A percentile compares a stretch with the other conserved stretches of the same genome.
Evolutionary conservation across 2,888 invertebrate species (phyloP).

Genomic region (Lycaena phlaeas): DNA sequence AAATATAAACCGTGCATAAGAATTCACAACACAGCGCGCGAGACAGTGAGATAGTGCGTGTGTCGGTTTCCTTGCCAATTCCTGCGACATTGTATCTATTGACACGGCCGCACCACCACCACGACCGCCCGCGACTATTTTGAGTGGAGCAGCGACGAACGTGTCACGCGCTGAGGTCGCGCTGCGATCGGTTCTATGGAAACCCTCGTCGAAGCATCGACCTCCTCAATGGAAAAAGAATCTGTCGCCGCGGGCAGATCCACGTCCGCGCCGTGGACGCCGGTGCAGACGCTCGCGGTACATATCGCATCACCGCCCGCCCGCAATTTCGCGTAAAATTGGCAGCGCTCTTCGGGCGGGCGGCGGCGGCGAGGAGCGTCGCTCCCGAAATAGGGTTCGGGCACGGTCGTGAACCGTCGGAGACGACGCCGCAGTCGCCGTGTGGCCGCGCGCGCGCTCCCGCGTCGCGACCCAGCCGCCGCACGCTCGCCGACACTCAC

Average conservation of each 20-base stretch:
- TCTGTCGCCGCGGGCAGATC: slow-evolving; percentile 29
- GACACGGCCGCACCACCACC: too few species aligned
- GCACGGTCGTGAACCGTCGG: slow-evolving; percentile 64
- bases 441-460: slow-evolving; percentile 70
- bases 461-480: slow-evolving; percentile 60
- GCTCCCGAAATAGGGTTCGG: slow-evolving; percentile 73
- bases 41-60: slow-evolving; percentile 72
- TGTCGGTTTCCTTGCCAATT: slow-evolving; percentile 69
- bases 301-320: slow-evolving; percentile 73
- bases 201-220: slow-evolving; percentile 12
- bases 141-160: slow-evolving; percentile 39
- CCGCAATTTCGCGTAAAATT: slow-evolving; percentile 73
- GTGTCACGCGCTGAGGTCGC: slow-evolving; percentile 35
- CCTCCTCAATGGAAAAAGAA: slow-evolving; percentile 34
- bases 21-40: slow-evolving; percentile 71
- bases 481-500: slow-evolving; percentile 45
- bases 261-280: slow-evolving; percentile 32
- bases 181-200: slow-evolving; percentile 24
- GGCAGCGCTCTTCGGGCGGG: slow-evolving; percentile 68
- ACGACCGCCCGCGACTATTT: slow-evolving; percentile 57
- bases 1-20: slow-evolving; percentile 71
- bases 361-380: slow-evolving; percentile 63
- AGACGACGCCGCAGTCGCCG: slow-evolving; percentile 66
- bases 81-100: slow-evolving; percentile 69
- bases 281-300: slow-evolving; percentile 52